Evolutionary conservation across 1,140 invertebrate genomes (phyloP), one percentile per base, ranked within the genome.

Genomic region (Sminthurides bifidus): DNA sequence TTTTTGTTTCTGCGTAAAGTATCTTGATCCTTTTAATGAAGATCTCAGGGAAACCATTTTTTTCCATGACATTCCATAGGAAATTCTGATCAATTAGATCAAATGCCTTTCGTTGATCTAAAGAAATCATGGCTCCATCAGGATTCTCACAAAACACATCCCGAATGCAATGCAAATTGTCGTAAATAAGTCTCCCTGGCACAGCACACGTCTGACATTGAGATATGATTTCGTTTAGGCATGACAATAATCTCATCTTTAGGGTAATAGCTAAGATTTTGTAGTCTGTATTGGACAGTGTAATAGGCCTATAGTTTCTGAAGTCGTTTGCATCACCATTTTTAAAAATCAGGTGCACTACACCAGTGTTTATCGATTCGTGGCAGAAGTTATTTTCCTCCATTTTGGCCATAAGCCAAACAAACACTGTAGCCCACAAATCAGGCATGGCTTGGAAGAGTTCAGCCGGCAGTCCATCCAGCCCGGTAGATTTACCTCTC

Each of bases 281-380:
- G 26, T 45, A 52, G 33, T 53, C 52, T 2, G 54, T 49, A 35
- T 54, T 40, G 6, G 24, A 21, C 1, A 63, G 29, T 14, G 26
- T 23, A 14, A 63, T 48, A 2, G 58, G 46, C 17, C 61, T 8
- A 45, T 50, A 63, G 38, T 58, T 63, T 19, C 17, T 40, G 1
- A 60, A 21, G n/a, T 56, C 49, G 1, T 52, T 41, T 2, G 30
- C 4, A n/a, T 61, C 41, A 5, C 58, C 54, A n/a, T 44, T 49
- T 37, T 61, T 63, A 41, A 43, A 49, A 6, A 63, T 60, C 2
- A 63, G 44, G 17, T 5, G 30, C 5, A 40, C 23, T 10, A 56
- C 21, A 3, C 31, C 31, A 24, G 19, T 26, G 10, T 23, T 35
- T 29, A 26, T 37, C 3, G 54, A 51, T 31, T 26, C 17, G n/a